Evolutionary conservation across 2,888 invertebrate genomes (phyloP).

Genomic region (Chrysopilus asiliformis): DNA sequence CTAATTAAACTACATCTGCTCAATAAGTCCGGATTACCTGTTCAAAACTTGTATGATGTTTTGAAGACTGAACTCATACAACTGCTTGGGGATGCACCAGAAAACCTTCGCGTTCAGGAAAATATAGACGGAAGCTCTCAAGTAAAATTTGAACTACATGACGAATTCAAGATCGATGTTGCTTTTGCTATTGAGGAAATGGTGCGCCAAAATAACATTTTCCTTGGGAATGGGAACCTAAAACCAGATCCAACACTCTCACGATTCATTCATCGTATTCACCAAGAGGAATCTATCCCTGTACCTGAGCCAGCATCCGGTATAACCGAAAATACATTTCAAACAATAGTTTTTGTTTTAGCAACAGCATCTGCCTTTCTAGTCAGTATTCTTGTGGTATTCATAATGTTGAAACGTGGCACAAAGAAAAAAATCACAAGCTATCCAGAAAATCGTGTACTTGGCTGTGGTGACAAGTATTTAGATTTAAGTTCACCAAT

Average conservation of each 20-base stretch:
- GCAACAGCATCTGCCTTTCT: slow-evolving; percentile 68
- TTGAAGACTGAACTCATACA: slow-evolving; percentile 32
- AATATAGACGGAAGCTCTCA: slow-evolving; percentile 39
- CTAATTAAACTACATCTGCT: slow-evolving; percentile 62
- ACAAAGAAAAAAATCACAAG: slow-evolving; percentile 27
- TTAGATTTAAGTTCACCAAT: slow-evolving; percentile 33
- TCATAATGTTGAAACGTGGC: slow-evolving; percentile 59
- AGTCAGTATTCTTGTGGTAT: slow-evolving; percentile 60
- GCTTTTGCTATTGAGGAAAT: slow-evolving; percentile 68
- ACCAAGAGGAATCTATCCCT: slow-evolving; percentile 27
- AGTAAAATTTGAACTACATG: slow-evolving; percentile 51
- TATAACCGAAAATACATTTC: slow-evolving; percentile 42
- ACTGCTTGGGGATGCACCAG: slow-evolving; percentile 37
- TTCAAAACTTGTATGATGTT: slow-evolving; percentile 39
- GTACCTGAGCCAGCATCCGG: slow-evolving; percentile 24
- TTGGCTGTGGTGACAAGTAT: slow-evolving; percentile 23
- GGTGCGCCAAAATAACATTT: slow-evolving; percentile 39
- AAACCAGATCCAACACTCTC: slow-evolving; percentile 50
- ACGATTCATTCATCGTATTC: slow-evolving; percentile 46
- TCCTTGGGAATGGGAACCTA: slow-evolving; percentile 31
- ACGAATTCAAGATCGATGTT: slow-evolving; percentile 61
- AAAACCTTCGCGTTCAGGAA: slow-evolving; percentile 41
- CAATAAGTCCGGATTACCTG: slow-evolving; percentile 39
- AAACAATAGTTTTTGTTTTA: slow-evolving; percentile 61
- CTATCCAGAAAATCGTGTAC: slow-evolving; percentile 14